Percentiles rank a stretch among this genome's conserved stretches.
Conservation (phyloP, 2,888 invertebrate species). For the Netelia virgata region DNA sequence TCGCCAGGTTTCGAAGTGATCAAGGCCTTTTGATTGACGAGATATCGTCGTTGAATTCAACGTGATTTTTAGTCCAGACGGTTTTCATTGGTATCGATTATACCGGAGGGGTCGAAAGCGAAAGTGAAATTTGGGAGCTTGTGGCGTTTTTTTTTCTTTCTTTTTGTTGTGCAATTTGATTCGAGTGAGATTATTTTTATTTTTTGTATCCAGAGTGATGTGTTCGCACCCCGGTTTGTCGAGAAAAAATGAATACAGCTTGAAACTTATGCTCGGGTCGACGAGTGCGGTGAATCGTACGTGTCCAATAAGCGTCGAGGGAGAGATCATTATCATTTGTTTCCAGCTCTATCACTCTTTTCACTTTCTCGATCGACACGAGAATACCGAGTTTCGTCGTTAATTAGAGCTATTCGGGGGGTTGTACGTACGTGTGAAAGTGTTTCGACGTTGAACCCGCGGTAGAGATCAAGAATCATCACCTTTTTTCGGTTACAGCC, state of each 20-base stretch:
- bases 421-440: constrained; percentile 5
- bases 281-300: too few relatives aligned
- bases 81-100: too few relatives aligned
- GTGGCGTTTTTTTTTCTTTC: too few relatives aligned
- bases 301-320: constrained; percentile 30
- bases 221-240: neutral
- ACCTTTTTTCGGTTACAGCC: constrained; percentile 11
- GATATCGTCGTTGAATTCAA: too few relatives aligned
- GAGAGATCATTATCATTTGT: neutral
- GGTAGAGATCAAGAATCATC: constrained; percentile 43
- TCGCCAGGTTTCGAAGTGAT: too few relatives aligned
- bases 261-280: too few relatives aligned
- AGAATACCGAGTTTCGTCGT: constrained; percentile 44
- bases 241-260: neutral
- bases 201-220: neutral
- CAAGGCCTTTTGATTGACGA: too few relatives aligned
- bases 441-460: constrained; percentile 36
- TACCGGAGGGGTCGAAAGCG: too few relatives aligned
- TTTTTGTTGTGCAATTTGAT: too few relatives aligned
- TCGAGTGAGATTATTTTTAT: too few relatives aligned
- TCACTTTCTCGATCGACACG: constrained; percentile 10
- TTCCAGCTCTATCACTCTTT: constrained; percentile 6
- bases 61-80: too few relatives aligned
- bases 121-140: too few relatives aligned
- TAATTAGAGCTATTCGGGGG: constrained; percentile 37